phyloP scores from a whole-genome alignment of 1,140 invertebrate species.

The Triops cancriformis region DNA sequence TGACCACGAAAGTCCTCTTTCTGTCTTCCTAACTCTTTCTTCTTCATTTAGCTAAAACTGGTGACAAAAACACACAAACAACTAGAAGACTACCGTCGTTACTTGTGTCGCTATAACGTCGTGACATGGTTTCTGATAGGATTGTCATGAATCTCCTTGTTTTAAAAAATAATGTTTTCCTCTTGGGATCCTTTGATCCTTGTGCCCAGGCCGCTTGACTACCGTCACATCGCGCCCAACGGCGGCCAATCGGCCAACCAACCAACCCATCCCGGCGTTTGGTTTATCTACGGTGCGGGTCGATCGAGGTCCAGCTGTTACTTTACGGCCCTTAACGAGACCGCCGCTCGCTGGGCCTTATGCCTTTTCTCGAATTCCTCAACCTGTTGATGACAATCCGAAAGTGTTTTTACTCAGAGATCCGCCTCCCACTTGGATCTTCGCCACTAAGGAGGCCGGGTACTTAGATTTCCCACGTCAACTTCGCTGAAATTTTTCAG shows the following conservation, averaged over 20 bases:
- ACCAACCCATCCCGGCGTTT: slow-evolving; percentile 43
- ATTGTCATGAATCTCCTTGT: background rate
- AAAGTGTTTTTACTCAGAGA: slow-evolving; percentile 65
- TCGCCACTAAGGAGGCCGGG: slow-evolving; percentile 42
- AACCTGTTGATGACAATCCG: slow-evolving; percentile 59
- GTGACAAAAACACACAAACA: background rate
- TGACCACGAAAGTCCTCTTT: too few relatives aligned
- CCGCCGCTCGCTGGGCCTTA: slow-evolving; percentile 77
- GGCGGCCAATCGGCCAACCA: slow-evolving; percentile 40
- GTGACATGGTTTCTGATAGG: background rate
- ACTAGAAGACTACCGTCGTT: background rate
- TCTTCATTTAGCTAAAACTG: background rate
- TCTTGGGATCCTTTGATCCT: background rate
- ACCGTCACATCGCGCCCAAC: slow-evolving; percentile 11
- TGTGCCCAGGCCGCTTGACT: background rate
- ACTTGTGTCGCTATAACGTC: background rate
- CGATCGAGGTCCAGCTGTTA: slow-evolving; percentile 45
- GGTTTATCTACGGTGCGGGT: slow-evolving; percentile 48
- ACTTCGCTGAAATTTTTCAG: too few relatives aligned
- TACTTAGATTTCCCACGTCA: slow-evolving; percentile 10
- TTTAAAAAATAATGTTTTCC: background rate
- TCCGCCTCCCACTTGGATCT: slow-evolving; percentile 71
- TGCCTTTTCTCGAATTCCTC: slow-evolving; percentile 76
- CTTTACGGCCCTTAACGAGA: slow-evolving; percentile 51
- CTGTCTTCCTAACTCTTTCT: too few relatives aligned